Base-by-base conservation (phyloP, 2,113 vertebrate genomes). In the Centropristis striata region DNA sequence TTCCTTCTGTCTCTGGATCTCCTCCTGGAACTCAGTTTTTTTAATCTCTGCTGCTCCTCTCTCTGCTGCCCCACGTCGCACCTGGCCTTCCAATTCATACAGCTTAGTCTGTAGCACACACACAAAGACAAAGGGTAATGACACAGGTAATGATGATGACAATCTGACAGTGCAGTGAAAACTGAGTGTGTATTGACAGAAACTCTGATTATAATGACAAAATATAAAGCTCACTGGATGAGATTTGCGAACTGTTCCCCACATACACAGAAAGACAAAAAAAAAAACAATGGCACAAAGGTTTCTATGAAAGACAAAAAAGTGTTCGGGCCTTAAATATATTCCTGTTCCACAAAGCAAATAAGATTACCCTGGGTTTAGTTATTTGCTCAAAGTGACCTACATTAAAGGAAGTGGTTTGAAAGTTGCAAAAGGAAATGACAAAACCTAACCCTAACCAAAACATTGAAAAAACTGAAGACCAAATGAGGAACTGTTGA, bases 21-120 rank as follows among this genome's bases (percentile, higher is more conserved):
- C 95, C 3, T 96, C 96, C 90, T 97, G 96, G 73, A 96, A 97
- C 89, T 97, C 96, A 0, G 92, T 96, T 91, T 97, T 97, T 76
- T 97, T 96, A 67, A 96, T 68, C 76, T 98, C 96, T 20, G 96
- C 96, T 0, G 93, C 95, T 0, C 95, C 95, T 20, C 95, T 89
- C 84, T 99, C 97, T 0, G 86, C 95, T 0, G 94, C 94, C 0
- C 93, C 95, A 46, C 95, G 94, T 57, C 94, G 94, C 50, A 97
- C 93, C 80, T 95, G 95, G 75, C 93, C 92, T 90, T 99, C 97
- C 86, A 99, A 80, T 66, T 97, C 97, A 82, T 95, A 81, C 41
- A 99, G 81, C 42, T 93, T 96, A 1, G 86, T 94, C 98, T 99
- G 68, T 27, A 20, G 46, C 58, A 59, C 28, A 28, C 42, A 64